Percentiles rank a stretch among this genome's conserved stretches.
Evolutionary conservation across 2,888 invertebrate species (phyloP).

Genomic region (Cephus runcator): DNA sequence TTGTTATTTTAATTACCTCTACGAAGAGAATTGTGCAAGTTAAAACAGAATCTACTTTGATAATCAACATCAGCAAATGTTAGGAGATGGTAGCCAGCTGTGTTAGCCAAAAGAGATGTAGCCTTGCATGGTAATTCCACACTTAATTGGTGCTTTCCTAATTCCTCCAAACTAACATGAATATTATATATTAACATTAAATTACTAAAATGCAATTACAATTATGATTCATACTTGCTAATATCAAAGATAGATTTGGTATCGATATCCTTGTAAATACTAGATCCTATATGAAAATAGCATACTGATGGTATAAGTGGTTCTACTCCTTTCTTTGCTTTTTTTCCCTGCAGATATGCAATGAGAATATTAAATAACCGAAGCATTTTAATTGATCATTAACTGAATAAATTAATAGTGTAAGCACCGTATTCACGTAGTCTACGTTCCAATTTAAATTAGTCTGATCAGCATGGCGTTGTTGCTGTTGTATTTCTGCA

Average conservation of each 20-base stretch:
- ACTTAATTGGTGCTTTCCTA: conserved; percentile 51
- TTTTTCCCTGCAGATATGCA: background rate
- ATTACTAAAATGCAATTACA: background rate
- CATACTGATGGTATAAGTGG: conserved; percentile 51
- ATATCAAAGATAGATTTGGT: conserved; percentile 56
- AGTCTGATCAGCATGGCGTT: conserved; percentile 7
- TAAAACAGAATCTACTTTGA: conserved; percentile 58
- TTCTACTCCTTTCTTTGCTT: conserved; percentile 27
- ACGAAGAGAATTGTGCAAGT: conserved; percentile 54
- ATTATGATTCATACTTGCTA: conserved; percentile 32
- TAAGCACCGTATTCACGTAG: conserved; percentile 13
- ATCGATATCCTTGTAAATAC: conserved; percentile 44
- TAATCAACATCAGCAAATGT: conserved; percentile 54
- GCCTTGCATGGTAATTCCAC: conserved; percentile 56
- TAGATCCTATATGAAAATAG: conserved; percentile 56
- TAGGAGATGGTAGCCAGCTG: conserved; percentile 57
- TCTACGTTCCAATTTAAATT: conserved; percentile 44
- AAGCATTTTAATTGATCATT: background rate
- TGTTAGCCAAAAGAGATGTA: conserved; percentile 55
- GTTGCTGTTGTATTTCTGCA: conserved; percentile 23
- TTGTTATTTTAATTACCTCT: conserved; percentile 37
- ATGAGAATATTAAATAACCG: background rate
- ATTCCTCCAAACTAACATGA: conserved; percentile 41
- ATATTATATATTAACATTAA: background rate
- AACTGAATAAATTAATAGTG: background rate